Evolutionary conservation across 2,797 vertebrate genomes (phyloP).

Genomic region (Holocentrus rufus): DNA sequence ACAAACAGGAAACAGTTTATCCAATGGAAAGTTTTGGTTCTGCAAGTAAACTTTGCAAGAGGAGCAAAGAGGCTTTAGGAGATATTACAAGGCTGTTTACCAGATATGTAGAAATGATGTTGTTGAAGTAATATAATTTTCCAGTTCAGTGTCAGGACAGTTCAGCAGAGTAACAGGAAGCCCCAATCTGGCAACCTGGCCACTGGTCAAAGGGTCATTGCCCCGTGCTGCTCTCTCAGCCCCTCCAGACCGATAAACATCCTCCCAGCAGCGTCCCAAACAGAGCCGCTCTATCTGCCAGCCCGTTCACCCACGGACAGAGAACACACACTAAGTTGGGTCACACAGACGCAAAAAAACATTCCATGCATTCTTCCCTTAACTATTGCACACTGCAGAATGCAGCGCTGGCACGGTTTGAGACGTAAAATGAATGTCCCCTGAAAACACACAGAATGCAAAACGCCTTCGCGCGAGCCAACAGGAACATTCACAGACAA

Average conservation of each 20-base stretch:
- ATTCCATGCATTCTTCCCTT: slow-evolving; percentile 62
- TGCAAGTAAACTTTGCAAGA: background rate
- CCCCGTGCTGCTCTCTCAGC: slow-evolving; percentile 44
- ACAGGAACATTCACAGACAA: background rate
- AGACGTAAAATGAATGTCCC: slow-evolving; percentile 7
- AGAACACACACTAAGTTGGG: slow-evolving; percentile 42
- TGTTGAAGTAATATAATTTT: slow-evolving; percentile 14
- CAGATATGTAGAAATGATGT: background rate
- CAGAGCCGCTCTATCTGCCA: slow-evolving; percentile 33
- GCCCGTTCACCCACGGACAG: slow-evolving; percentile 48
- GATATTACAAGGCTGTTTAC: background rate
- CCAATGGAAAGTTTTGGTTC: background rate
- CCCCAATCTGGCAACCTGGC: slow-evolving; percentile 35
- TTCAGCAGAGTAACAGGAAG: slow-evolving; percentile 63
- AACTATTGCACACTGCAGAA: slow-evolving; percentile 21
- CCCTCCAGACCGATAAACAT: slow-evolving; percentile 65
- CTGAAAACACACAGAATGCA: background rate
- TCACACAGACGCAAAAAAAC: slow-evolving; percentile 43
- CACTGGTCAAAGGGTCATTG: slow-evolving; percentile 40
- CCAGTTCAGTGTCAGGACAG: slow-evolving; percentile 45
- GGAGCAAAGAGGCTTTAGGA: background rate
- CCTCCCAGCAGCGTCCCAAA: slow-evolving; percentile 47
- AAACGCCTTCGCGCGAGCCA: slow-evolving; percentile 15
- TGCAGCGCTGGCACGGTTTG: slow-evolving; percentile 33
- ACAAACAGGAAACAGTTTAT: background rate